Evolutionary conservation across 2,888 invertebrate genomes (phyloP), one percentile per base, ranked within the genome.

Genomic region (Acanthosepion esculentum): DNA sequence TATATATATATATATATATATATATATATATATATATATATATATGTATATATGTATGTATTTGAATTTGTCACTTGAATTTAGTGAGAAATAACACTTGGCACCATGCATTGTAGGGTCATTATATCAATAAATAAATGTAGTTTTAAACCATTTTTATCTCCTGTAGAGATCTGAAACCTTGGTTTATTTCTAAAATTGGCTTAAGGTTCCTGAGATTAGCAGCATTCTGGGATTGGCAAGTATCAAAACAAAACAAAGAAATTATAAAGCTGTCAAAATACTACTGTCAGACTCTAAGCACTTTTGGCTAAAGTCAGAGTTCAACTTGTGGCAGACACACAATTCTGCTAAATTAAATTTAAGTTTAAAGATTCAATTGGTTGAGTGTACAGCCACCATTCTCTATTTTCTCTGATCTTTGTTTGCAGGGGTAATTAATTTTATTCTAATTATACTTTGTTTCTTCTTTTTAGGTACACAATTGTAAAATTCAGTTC

Each of bases 281-380:
- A 78, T 78, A 78, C 78, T n/a, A 78, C 33, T 78, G 78, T 78
- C n/a, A 78, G 78, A 78, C n/a, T 78, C 78, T 78, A n/a, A n/a
- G n/a, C 78, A 78, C 78, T n/a, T 78, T 78, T 78, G n/a, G 12
- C 15, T 0, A 78, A 78, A n/a, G 78, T 78, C 78, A 78, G n/a
- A 78, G 78, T n/a, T 78, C 78, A 33, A 78, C n/a, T 78, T 78
- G 78, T 78, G 78, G 78, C 78, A 78, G 78, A 78, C 78, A 78
- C 78, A 78, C n/a, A n/a, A 78, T 78, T 78, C 78, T 33, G n/a
- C 15, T 15, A 78, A 78, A 78, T 78, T 78, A n/a, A 78, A 78
- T 78, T 78, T 78, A 78, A 78, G 33, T 78, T 78, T 78, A 78
- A 78, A 78, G n/a, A 78, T 78, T 78, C 78, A 78, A 18, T 78